These are phyloP conservation scores for Dendrophyllia cribrosa DNA, from an alignment of 64 coral and sea anemone genomes.

Conservation along the genomic window DNA sequence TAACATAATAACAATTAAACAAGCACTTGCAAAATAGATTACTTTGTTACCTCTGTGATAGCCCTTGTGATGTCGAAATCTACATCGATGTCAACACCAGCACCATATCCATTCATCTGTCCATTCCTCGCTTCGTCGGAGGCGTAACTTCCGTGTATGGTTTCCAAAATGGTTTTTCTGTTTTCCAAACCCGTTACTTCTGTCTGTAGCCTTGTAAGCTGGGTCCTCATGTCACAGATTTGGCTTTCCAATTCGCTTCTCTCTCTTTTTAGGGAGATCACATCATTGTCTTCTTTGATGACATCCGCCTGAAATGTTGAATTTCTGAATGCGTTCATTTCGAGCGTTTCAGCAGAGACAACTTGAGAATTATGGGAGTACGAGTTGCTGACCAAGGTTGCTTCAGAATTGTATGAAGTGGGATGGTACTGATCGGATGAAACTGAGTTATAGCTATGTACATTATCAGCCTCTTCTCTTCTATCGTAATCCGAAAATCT, in stretches of 20 bases:
- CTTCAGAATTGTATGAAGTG: neutral
- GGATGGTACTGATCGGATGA: neutral
- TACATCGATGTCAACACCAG: neutral
- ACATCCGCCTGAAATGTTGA: neutral
- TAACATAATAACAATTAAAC: too few relatives aligned
- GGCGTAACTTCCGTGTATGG: neutral
- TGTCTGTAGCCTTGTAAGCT: slow-evolving; percentile 66
- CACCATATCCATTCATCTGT: neutral
- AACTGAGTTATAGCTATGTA: neutral
- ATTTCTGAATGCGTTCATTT: neutral
- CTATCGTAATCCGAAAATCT: neutral
- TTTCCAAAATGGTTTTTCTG: slow-evolving; percentile 50
- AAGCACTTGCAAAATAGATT: too few relatives aligned
- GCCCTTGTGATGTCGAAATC: neutral
- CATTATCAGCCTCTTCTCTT: neutral
- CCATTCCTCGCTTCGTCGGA: neutral
- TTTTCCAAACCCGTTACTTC: slow-evolving; percentile 78
- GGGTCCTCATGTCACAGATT: slow-evolving; percentile 60
- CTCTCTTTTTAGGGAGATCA: slow-evolving; percentile 64
- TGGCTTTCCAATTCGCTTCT: slow-evolving; percentile 73
- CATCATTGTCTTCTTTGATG: slow-evolving; percentile 40
- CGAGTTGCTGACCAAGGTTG: neutral
- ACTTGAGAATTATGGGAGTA: neutral
- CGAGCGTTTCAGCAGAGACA: neutral
- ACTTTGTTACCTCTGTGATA: slow-evolving; percentile 21